A percentile compares a stretch with the other conserved stretches of the same genome.
phyloP scores from a whole-genome alignment of 2,797 vertebrate species.

The Uromys caudimaculatus region DNA sequence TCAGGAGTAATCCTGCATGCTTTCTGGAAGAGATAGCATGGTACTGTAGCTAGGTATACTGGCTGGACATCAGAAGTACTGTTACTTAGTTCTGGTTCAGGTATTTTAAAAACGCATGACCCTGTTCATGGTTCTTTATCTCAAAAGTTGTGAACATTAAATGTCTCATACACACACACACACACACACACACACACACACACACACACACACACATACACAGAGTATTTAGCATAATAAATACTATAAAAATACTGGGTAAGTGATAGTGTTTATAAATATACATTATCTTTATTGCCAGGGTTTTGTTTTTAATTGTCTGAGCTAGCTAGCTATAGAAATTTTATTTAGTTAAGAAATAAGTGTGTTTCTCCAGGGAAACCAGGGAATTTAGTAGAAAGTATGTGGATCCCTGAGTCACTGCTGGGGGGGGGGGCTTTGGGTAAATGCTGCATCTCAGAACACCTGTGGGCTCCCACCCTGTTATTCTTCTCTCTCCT shows the following conservation, averaged over 20 bases:
- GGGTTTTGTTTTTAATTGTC: not conserved
- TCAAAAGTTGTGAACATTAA: not conserved
- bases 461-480: not conserved
- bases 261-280: not conserved
- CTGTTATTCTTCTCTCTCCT: not conserved
- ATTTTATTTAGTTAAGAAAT: not conserved
- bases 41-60: not conserved
- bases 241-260: not conserved
- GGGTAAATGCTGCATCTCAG: not conserved
- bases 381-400: not conserved
- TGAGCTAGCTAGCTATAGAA: not conserved
- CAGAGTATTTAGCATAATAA: not conserved
- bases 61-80: not conserved
- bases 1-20: not conserved
- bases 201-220: too few relatives aligned
- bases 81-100: not conserved
- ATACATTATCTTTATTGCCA: not conserved
- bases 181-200: not conserved
- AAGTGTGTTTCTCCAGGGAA: conserved; percentile 17
- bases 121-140: not conserved
- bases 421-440: not conserved
- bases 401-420: not conserved
- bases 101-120: not conserved
- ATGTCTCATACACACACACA: too few relatives aligned
- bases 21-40: not conserved